A percentile compares a stretch with the other conserved stretches of the same genome.
Evolutionary conservation across 2,797 vertebrate species (phyloP).

Genomic region (Ara ararauna): DNA sequence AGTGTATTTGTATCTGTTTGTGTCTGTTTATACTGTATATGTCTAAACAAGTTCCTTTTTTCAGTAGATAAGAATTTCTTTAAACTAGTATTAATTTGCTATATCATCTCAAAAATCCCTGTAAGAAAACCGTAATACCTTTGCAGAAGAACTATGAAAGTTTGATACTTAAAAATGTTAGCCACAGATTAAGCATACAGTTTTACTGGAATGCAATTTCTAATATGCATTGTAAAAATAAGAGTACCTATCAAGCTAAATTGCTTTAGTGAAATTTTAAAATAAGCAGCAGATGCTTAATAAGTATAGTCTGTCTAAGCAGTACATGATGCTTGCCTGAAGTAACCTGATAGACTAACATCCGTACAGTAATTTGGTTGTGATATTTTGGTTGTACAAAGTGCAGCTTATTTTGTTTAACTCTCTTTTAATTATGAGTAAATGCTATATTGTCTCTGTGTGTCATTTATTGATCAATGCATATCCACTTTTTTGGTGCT

Average conservation of each 20-base stretch:
- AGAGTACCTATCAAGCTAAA: neutral
- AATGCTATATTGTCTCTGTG: neutral
- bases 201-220: neutral
- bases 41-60: neutral
- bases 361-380: neutral
- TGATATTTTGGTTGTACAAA: neutral
- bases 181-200: neutral
- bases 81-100: neutral
- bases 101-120: neutral
- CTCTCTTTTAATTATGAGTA: neutral
- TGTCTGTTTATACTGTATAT: neutral
- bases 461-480: neutral
- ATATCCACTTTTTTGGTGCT: neutral
- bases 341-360: neutral
- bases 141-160: neutral
- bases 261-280: neutral
- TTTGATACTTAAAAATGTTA: neutral
- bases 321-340: neutral
- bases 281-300: neutral
- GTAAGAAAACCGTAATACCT: neutral
- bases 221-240: neutral
- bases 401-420: neutral
- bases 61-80: neutral
- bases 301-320: neutral
- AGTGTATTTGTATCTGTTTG: neutral